Base-by-base conservation (phyloP, 2,113 vertebrate species). In the Python bivittatus region DNA sequence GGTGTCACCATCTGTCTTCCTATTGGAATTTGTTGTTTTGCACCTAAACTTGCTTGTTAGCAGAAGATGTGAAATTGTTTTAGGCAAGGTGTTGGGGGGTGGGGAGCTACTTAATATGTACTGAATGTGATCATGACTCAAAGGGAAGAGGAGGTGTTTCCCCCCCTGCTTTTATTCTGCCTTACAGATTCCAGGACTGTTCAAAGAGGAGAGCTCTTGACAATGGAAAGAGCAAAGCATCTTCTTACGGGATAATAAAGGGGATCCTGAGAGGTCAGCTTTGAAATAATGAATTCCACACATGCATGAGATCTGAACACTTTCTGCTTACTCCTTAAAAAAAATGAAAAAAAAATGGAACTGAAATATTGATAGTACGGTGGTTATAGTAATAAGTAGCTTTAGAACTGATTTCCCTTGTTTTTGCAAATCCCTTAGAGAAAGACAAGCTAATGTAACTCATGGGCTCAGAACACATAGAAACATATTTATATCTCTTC, bases 361-460 rank as follows among this genome's bases (percentile, higher is more conserved):
- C 17, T 38, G 94, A 93, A 93, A 86, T 89, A 17, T 42, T 22
- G 72, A 9, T 79, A 38, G 38, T 79, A 38, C 20, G 33, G 23
- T 87, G 23, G 2, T n/a, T 57, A 54, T n/a, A 86, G 88, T 92
- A 3, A 11, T 72, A 53, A 27, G 13, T 79, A 20, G n/a, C 23
- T 15, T 27, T 20, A 29, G 6, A 11, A n/a, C 3, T 58, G 27
- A 13, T 88, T 92, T 96, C 93, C 90, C 95, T 96, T 96, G 86
- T 93, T 95, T 94, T 96, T 95, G 93, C 96, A 97, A 90, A 93
- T 91, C 91, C 91, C 95, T 95, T 52, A 86, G 93, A 93, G 57
- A 25, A 83, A 95, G 42, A 3, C 56, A 93, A 95, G 85, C 91
- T 90, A 93, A 92, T 96, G 91, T 95, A 95, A 64, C 93, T 86